Evolutionary conservation across 2,113 vertebrate genomes (phyloP).

Genomic region (Oceanodroma tethys): DNA sequence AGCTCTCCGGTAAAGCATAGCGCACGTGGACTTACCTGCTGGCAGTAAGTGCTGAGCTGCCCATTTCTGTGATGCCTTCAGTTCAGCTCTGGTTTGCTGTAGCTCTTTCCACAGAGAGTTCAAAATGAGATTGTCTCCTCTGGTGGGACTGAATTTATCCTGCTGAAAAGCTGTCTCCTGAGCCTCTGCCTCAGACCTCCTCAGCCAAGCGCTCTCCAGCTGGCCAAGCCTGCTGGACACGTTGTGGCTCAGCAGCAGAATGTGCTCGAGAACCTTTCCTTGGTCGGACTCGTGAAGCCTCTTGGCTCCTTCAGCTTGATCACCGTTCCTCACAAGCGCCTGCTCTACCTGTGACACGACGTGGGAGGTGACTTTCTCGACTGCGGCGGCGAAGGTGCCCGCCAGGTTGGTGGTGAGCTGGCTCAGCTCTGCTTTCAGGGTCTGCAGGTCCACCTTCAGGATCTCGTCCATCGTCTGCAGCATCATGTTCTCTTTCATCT

Average conservation of each 20-base stretch:
- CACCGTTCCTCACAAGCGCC: conserved; percentile 56
- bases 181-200: neutral
- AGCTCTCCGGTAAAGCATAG: neutral
- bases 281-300: conserved; percentile 28
- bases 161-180: conserved; percentile 27
- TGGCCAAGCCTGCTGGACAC: conserved; percentile 69
- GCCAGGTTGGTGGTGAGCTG: conserved; percentile 73
- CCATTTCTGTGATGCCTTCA: conserved; percentile 67
- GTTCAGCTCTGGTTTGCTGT: conserved; percentile 64
- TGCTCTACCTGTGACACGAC: conserved; percentile 63
- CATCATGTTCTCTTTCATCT: conserved; percentile 94
- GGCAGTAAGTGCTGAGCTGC: conserved; percentile 74
- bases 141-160: neutral
- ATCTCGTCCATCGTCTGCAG: conserved; percentile 84
- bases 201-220: conserved; percentile 74
- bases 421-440: conserved; percentile 79
- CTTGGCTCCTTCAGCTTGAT: conserved; percentile 5
- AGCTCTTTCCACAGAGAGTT: conserved; percentile 64
- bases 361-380: conserved; percentile 65
- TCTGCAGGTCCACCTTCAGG: conserved; percentile 81
- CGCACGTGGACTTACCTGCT: conserved; percentile 74
- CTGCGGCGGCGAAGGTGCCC: conserved; percentile 32
- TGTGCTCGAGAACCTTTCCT: conserved; percentile 67
- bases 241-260: conserved; percentile 70
- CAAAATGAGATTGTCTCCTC: neutral